Base-by-base conservation (phyloP, 2,888 invertebrate genomes). In the Lagria hirta region DNA sequence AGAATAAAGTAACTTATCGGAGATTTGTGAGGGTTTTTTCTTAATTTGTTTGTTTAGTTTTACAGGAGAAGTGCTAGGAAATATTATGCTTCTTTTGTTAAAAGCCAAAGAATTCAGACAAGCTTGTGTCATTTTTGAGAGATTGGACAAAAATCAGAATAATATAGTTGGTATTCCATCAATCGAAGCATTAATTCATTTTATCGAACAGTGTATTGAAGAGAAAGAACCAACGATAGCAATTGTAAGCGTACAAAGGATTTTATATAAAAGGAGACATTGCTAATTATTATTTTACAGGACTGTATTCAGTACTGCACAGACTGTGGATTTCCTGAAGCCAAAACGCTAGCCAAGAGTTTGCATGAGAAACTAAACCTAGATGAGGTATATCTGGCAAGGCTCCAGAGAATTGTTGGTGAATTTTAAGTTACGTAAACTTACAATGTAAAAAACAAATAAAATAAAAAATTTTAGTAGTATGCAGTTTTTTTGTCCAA, bases 41-140 rank as follows among this genome's bases (percentile, higher is more conserved):
- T 7, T 41, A 17, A 17, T 20, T 43, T 15, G 4, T n/a, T n/a
- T n/a, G n/a, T n/a, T n/a, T 45, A 77, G 75, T 20, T 80, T 82
- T 69, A 78, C 79, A 4, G 84, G 82, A 1, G 73, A 73, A 43
- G 75, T 82, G 71, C 64, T 84, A 28, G 81, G 81, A 3, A 75
- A 81, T 55, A 71, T 84, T 21, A 68, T 83, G 47, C 67, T 69
- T 0, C 54, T 83, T 1, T 23, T 58, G 5, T 35, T 77, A 7
- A 69, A 73, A 42, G 74, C 70, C 20, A 68, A 72, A 12, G 70
- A 78, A 43, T 78, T 79, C 48, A 71, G 78, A 2, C 76, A 78
- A 51, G 78, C 79, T 3, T 67, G 66, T 36, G 62, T 65, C 6
- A 70, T 83, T 0, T 73, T 81, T 51, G 72, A 75, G 7, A 73